Evolutionary conservation across 2,888 invertebrate species (phyloP).

Genomic region (Galerucella pusilla): DNA sequence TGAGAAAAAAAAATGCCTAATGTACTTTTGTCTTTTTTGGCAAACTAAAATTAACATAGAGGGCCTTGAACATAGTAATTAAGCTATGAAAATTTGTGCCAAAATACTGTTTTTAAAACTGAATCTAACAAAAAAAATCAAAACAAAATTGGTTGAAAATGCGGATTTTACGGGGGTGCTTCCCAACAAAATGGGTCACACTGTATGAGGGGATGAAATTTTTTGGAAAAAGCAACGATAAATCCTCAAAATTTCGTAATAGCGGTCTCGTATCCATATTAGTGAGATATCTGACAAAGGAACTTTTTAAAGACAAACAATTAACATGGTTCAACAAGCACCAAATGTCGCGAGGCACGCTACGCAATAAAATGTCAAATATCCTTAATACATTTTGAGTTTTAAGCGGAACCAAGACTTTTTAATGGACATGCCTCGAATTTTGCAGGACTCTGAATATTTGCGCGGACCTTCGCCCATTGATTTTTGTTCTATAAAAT

Average conservation of each 20-base stretch:
- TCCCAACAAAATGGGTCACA: no score
- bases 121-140: no score
- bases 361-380: slow-evolving; percentile 57
- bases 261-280: slow-evolving; percentile 24
- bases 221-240: not conserved
- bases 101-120: no score
- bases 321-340: slow-evolving; percentile 48
- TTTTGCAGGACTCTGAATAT: slow-evolving; percentile 53
- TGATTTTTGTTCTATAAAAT: slow-evolving; percentile 59
- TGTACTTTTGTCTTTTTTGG: no score
- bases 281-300: slow-evolving; percentile 31
- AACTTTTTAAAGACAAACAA: slow-evolving; percentile 40
- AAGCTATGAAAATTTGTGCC: no score
- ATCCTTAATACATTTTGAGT: slow-evolving; percentile 55
- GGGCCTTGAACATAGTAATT: no score
- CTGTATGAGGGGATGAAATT: no score
- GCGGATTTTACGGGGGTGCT: no score
- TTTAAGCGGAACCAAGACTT: slow-evolving; percentile 51
- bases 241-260: slow-evolving; percentile 26
- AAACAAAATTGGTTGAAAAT: no score
- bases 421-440: slow-evolving; percentile 53
- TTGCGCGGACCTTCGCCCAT: slow-evolving; percentile 53
- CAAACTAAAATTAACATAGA: no score
- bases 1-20: no score
- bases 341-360: slow-evolving; percentile 47